Conservation (phyloP, 2,888 invertebrate genomes). For the Apeira syringaria region DNA sequence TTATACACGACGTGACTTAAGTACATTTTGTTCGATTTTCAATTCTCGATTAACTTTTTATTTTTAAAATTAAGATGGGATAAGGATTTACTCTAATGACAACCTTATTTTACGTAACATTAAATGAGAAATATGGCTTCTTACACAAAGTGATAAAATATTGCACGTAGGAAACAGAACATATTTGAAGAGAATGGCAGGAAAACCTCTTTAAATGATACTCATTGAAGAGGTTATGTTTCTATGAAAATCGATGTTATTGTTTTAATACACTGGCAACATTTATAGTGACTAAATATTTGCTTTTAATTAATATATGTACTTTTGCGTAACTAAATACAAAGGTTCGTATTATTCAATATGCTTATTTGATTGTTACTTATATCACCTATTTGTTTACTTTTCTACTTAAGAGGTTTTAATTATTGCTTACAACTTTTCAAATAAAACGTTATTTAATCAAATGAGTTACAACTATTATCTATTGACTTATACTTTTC, state of each 20-base stretch:
- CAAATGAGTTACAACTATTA: conserved; percentile 46
- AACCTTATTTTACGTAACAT: conserved; percentile 69
- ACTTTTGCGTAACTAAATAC: conserved; percentile 5
- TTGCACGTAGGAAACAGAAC: conserved; percentile 49
- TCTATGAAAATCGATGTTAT: too few relatives aligned
- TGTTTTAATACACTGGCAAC: too few relatives aligned
- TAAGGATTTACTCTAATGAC: conserved; percentile 72
- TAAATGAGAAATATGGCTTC: conserved; percentile 54
- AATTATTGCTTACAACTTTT: conserved; percentile 21
- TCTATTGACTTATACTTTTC: conserved; percentile 54
- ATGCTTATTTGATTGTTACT: conserved; percentile 3
- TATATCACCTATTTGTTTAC: conserved; percentile 2
- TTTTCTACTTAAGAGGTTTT: conserved; percentile 11
- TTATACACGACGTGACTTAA: conserved; percentile 79
- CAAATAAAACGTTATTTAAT: conserved; percentile 10
- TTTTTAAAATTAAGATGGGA: conserved; percentile 66
- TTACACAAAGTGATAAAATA: conserved; percentile 45
- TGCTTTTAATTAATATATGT: too few relatives aligned
- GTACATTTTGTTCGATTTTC: conserved; percentile 81
- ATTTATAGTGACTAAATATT: too few relatives aligned
- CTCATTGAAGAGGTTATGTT: too few relatives aligned
- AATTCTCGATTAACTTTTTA: conserved; percentile 57
- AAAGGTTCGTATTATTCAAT: too few relatives aligned
- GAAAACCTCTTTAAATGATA: too few relatives aligned
- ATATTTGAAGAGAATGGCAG: conserved; percentile 36